A percentile compares a stretch with the other conserved stretches of the same genome.
These are phyloP conservation scores for Camponotus floridanus DNA, from an alignment of 1,140 invertebrate genomes.

Conservation along the genomic window DNA sequence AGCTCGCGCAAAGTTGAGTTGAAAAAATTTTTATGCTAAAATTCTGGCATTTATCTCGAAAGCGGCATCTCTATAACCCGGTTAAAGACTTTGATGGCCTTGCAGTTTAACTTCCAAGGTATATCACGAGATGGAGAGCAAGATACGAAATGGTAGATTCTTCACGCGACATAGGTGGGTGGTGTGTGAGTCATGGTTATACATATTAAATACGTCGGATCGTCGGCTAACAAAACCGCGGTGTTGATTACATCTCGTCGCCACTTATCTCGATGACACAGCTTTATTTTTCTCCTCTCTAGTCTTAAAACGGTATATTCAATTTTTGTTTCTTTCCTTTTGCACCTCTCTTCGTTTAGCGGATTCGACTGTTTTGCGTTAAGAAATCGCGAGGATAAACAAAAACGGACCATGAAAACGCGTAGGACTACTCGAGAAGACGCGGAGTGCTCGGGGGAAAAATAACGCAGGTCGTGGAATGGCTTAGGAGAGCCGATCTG, in stretches of 20 bases:
- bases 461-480: conserved; percentile 72
- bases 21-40: conserved; percentile 63
- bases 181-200: conserved; percentile 69
- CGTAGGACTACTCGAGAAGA: too few species aligned
- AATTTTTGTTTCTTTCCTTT: background rate
- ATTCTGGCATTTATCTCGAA: conserved; percentile 69
- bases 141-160: conserved; percentile 72
- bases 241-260: conserved; percentile 46
- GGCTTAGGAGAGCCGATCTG: conserved; percentile 69
- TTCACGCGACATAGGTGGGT: conserved; percentile 69
- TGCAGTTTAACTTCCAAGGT: conserved; percentile 70
- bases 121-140: conserved; percentile 68
- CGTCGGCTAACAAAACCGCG: conserved; percentile 54
- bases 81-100: conserved; percentile 74
- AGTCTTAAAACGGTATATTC: too few species aligned
- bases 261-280: conserved; percentile 28
- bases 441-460: conserved; percentile 53
- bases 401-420: conserved; percentile 43
- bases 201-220: conserved; percentile 68
- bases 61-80: conserved; percentile 74
- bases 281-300: background rate
- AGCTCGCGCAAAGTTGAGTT: conserved; percentile 10
- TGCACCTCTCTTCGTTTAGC: background rate
- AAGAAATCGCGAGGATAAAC: conserved; percentile 53
- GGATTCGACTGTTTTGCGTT: conserved; percentile 3